Conservation (phyloP, 1,140 invertebrate genomes). For the Pseudachorutes palmiensis region DNA sequence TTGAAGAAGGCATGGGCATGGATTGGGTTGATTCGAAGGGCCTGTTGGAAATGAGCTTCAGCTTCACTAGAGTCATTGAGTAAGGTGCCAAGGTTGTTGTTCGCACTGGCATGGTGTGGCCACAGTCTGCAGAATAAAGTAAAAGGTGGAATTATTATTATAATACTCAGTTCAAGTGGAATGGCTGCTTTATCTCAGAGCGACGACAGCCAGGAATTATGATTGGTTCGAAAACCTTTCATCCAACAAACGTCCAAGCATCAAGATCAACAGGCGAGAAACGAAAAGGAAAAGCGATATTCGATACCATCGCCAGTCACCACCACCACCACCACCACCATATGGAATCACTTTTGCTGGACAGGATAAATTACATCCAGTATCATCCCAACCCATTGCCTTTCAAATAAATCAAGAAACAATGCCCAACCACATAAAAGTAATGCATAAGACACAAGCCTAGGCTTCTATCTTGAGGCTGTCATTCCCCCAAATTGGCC, state of each 20-base stretch:
- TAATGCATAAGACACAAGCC: too few species aligned
- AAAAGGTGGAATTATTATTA: background rate
- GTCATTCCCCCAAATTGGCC: too few species aligned
- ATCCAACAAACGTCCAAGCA: background rate
- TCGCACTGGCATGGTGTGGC: conserved; percentile 48
- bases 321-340: background rate
- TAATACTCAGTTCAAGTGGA: background rate
- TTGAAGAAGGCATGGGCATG: conserved; percentile 39
- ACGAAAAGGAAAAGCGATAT: background rate
- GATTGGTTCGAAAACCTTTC: background rate
- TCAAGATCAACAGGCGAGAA: background rate
- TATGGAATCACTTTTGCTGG: too few species aligned
- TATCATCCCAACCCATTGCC: background rate
- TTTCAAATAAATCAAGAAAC: too few species aligned
- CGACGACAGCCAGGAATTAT: background rate
- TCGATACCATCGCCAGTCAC: background rate
- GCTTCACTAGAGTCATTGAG: conserved; percentile 39
- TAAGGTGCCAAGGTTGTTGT: conserved; percentile 52
- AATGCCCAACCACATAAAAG: too few species aligned
- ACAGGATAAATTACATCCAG: background rate
- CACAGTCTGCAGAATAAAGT: conserved; percentile 44
- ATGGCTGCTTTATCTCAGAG: background rate
- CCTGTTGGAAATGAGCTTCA: conserved; percentile 36
- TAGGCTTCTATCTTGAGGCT: too few species aligned
- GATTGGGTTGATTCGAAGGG: conserved; percentile 35